These are phyloP conservation scores for Istiophorus platypterus DNA, from an alignment of 2,113 vertebrate species.

Conservation along the genomic window DNA sequence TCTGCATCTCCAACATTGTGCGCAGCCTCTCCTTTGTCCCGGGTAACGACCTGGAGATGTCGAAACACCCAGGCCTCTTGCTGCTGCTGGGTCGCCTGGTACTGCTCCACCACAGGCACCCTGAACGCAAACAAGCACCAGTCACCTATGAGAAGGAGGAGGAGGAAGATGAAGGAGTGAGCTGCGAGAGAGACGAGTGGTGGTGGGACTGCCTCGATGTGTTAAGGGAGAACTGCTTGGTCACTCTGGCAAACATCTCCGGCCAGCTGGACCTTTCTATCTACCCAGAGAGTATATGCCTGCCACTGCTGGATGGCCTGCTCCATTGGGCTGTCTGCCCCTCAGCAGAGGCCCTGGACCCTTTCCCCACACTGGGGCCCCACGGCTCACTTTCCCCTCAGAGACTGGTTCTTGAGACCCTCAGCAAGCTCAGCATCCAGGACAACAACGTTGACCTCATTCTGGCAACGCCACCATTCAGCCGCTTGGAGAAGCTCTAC, in stretches of 20 bases:
- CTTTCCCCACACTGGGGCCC: conserved; percentile 95
- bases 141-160: conserved; percentile 98
- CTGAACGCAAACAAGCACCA: conserved; percentile 95
- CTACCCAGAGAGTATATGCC: conserved; percentile 97
- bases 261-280: conserved; percentile 98
- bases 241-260: conserved; percentile 97
- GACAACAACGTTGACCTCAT: conserved; percentile 99
- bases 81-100: conserved; percentile 95
- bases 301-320: conserved; percentile 97
- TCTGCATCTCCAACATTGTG: conserved; percentile 97
- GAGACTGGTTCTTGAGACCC: conserved; percentile 98
- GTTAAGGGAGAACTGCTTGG: conserved; percentile 96
- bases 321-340: conserved; percentile 99
- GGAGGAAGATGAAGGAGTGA: conserved; percentile 94
- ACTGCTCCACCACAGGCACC: conserved; percentile 96
- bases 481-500: conserved; percentile 97
- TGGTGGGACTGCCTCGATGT: conserved; percentile 99
- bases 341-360: conserved; percentile 97
- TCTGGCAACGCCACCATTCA: conserved; percentile 96
- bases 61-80: conserved; percentile 96
- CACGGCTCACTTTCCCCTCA: conserved; percentile 96
- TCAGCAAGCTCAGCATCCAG: conserved; percentile 99
- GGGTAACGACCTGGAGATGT: conserved; percentile 97
- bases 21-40: conserved; percentile 98
- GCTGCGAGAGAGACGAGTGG: conserved; percentile 96